Evolutionary conservation across 2,797 vertebrate species (phyloP), one percentile per base, ranked within the genome.

Genomic region (Thalassophryne amazonica): DNA sequence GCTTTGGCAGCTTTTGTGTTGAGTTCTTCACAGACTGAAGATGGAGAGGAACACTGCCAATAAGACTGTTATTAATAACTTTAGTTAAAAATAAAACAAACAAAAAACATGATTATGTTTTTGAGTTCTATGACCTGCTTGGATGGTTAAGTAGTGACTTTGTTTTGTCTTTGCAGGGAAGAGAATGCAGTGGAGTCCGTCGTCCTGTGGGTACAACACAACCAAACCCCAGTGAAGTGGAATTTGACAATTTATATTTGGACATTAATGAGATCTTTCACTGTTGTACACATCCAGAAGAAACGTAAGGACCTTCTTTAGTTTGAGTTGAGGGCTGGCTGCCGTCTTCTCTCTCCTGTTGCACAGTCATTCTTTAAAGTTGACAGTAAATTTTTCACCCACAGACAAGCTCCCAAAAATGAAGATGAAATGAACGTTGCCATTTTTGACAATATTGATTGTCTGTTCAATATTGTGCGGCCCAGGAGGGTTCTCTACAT

Each of bases 201-300:
- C 85, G 94, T 46, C 94, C 97, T 1, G 87, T 95, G 1, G 97
- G 99, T 38, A 95, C 94, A 0, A 97, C 92, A 70, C 97, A 93
- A 23, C 94, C 97, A 0, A 99, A 99, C 71, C 97, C 97, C 27
- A 99, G 99, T 13, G 97, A 98, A 80, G 95, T 98, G 85, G 97
- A 99, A 37, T 98, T 99, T 13, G 96, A 99, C 72, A 99, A 98
- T 54, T 77, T 99, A 10, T 99, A 99, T 68, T 75, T 99, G 91
- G 97, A 99, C 80, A 99, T 99, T 97, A 99, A 99, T 6, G 97
- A 97, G 21, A 99, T 99, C 62, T 99, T 99, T 55, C 97, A 99
- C 62, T 97, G 97, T 0, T 99, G 97, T 52, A 98, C 96, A 0
- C 97, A 99, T 60, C 97, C 96, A 1, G 97, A 99, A 56, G 95